Percentiles rank a stretch among this genome's conserved stretches.
phyloP scores from a whole-genome alignment of 1,140 invertebrate genomes.

The Prorops nasuta region DNA sequence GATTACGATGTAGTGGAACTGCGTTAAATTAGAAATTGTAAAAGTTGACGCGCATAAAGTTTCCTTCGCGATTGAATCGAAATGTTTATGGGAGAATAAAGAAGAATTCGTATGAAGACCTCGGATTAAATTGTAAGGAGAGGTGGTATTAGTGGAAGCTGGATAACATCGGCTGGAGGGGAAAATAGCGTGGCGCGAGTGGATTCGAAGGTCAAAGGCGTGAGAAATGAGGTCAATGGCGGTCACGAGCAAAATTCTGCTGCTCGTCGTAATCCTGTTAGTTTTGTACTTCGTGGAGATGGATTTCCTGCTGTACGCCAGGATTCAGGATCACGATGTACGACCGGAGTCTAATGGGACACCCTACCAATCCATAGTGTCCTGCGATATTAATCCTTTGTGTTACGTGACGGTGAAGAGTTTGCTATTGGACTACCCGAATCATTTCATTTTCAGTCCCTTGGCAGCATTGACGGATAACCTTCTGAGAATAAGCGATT shows the following conservation, averaged over 20 bases:
- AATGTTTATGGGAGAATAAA: too few species aligned
- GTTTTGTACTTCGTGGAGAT: constrained; percentile 62
- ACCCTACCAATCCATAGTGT: constrained; percentile 54
- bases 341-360: constrained; percentile 24
- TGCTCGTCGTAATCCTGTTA: constrained; percentile 34
- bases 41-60: too few species aligned
- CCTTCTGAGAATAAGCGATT: constrained; percentile 63
- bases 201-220: too few species aligned
- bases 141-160: too few species aligned
- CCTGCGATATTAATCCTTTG: constrained; percentile 69
- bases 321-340: constrained; percentile 61
- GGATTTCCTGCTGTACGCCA: constrained; percentile 61
- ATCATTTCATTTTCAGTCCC: constrained; percentile 75
- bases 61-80: too few species aligned
- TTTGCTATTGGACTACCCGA: constrained; percentile 72
- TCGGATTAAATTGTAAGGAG: too few species aligned
- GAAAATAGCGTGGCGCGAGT: too few species aligned
- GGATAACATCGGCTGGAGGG: too few species aligned
- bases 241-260: constrained; percentile 8
- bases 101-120: too few species aligned
- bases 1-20: too few species aligned
- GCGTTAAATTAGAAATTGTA: too few species aligned
- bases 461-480: constrained; percentile 66
- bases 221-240: constrained; percentile 1
- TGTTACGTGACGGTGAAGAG: constrained; percentile 76